Evolutionary conservation across 1,140 invertebrate species (phyloP).

Genomic region (Sitophilus oryzae): DNA sequence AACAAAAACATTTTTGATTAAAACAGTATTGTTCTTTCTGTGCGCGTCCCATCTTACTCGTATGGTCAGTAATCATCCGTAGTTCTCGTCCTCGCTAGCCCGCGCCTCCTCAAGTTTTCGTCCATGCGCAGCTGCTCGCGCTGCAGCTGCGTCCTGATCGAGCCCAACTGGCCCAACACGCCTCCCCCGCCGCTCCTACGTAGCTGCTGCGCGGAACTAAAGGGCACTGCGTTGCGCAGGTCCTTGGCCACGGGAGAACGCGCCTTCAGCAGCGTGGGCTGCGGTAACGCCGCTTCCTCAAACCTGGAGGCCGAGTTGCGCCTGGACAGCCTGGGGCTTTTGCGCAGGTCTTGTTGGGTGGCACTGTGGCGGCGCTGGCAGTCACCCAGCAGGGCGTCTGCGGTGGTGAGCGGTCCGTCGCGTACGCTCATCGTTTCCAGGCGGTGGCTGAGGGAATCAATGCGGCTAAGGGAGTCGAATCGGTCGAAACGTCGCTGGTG

Average conservation of each 20-base stretch:
- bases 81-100: slow-evolving; percentile 34
- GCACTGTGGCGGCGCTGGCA: slow-evolving; percentile 37
- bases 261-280: slow-evolving; percentile 50
- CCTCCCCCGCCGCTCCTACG: slow-evolving; percentile 44
- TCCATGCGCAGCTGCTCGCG: slow-evolving; percentile 53
- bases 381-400: slow-evolving; percentile 7
- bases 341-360: slow-evolving; percentile 39
- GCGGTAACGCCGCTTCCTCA: slow-evolving; percentile 46
- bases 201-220: slow-evolving; percentile 38
- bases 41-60: slow-evolving; percentile 5
- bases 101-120: slow-evolving; percentile 38
- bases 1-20: too few species aligned
- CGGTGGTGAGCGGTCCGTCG: too few species aligned
- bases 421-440: slow-evolving; percentile 39
- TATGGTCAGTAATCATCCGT: slow-evolving; percentile 24
- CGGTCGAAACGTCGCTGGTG: slow-evolving; percentile 33
- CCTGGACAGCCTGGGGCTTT: slow-evolving; percentile 36
- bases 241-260: slow-evolving; percentile 47
- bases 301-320: slow-evolving; percentile 41
- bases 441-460: slow-evolving; percentile 39
- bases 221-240: slow-evolving; percentile 40
- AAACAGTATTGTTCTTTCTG: too few species aligned
- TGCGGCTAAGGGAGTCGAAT: slow-evolving; percentile 42
- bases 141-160: slow-evolving; percentile 52
- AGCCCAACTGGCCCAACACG: slow-evolving; percentile 53